Evolutionary conservation across 1,140 invertebrate genomes (phyloP).

Genomic region (Anastatus disparis): DNA sequence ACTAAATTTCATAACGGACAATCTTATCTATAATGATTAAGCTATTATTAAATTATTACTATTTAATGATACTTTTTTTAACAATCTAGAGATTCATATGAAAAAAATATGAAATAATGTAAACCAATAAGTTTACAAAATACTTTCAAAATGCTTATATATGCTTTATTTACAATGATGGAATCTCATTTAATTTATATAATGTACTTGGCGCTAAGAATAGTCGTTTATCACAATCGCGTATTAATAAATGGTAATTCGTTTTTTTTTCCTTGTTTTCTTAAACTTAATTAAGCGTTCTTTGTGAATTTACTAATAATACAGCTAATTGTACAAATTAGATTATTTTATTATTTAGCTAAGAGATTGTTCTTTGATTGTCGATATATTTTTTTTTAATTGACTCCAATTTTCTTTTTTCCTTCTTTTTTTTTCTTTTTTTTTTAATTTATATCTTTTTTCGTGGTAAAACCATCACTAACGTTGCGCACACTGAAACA

Average conservation of each 20-base stretch:
- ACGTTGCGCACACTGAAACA: slow-evolving; percentile 49
- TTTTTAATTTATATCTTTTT: slow-evolving; percentile 32
- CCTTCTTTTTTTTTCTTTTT: not conserved
- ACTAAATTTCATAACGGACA: too few species aligned
- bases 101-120: slow-evolving; percentile 30
- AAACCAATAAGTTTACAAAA: slow-evolving; percentile 24
- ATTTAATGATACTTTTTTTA: too few species aligned
- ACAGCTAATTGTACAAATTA: slow-evolving; percentile 34
- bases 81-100: slow-evolving; percentile 33
- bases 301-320: not conserved
- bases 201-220: slow-evolving; percentile 24
- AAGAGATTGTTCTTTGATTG: slow-evolving; percentile 38
- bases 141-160: slow-evolving; percentile 18
- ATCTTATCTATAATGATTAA: not conserved
- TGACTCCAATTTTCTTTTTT: not conserved
- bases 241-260: slow-evolving; percentile 25
- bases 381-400: slow-evolving; percentile 16
- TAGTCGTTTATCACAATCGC: slow-evolving; percentile 33
- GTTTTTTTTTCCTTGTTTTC: too few species aligned
- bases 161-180: slow-evolving; percentile 41
- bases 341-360: slow-evolving; percentile 13
- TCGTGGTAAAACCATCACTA: slow-evolving; percentile 47
- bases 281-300: slow-evolving; percentile 32
- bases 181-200: slow-evolving; percentile 35
- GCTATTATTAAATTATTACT: too few species aligned